Base-by-base conservation (phyloP, 1,140 invertebrate species). In the Rhagoletis zephyria region DNA sequence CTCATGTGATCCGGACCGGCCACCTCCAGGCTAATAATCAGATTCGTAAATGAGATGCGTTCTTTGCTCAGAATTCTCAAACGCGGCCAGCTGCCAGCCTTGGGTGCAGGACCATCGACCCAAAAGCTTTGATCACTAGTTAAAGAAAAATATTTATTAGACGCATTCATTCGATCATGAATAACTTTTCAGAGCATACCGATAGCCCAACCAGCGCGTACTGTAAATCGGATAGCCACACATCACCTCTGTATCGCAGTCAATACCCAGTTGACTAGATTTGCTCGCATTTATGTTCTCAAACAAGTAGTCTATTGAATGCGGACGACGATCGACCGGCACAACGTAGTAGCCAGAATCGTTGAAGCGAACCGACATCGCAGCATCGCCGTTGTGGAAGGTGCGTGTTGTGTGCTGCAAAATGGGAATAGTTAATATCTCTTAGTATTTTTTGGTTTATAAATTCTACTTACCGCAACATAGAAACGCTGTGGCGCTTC, bases 1-100 rank as follows among this genome's bases (percentile, higher is more conserved):
- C 95, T 95, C 89, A 96, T 95, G 89, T 97, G 96, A 92, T 95
- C 94, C 2, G 96, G 96, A 67, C 96, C 96, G 94, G 90, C 87
- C 89, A 91, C 87, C 87, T 91, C 91, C 30, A 93, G 85, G 0
- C 89, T 91, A n/a, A 90, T 92, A 2, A 90, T 61, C 2, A 92
- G 87, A 67, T 89, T 92, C 0, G 65, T 90, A 0, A 30, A 42
- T 3, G 90, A 89, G 4, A 87, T 89, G 9, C 88, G 90, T 0
- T 90, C 86, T 16, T 92, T 92, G 67, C 88, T 89, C 40, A 92
- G 56, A 30, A 91, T 91, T 7, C 65, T 86, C 51, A 91, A n/a
- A 0, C 70, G 89, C 0, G 92, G 90, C 85, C 89, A 70, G 81
- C 89, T 89, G 1, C 64, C 87, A n/a, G 70, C 87, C 40, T 88